Evolutionary conservation across 2,797 vertebrate genomes (phyloP), one percentile per base, ranked within the genome.

Genomic region (Tarsius wallacei): DNA sequence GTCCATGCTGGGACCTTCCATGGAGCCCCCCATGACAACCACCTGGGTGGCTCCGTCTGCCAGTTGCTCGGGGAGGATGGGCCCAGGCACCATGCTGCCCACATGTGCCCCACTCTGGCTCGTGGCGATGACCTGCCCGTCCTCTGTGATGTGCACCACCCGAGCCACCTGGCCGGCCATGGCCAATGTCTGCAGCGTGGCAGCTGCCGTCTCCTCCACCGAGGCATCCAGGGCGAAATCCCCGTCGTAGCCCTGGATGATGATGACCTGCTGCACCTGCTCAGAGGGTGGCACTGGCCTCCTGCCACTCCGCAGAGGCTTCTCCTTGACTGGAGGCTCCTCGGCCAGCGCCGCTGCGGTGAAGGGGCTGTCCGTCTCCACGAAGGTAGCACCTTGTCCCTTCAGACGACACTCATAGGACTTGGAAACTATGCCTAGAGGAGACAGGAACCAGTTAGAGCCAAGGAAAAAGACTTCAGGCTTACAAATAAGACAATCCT

Each of bases 331-430:
- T 0, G 98, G 98, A 24, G 98, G 97, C 64, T 97, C 98, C 33
- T 99, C 99, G 2, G 97, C 98, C 33, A 99, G 97, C 0, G 98
- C 94, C 17, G 98, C 98, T 0, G 98, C 98, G 0, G 98, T 98
- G 66, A 99, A 99, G 7, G 99, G 98, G 8, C 98, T 95, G 1
- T 99, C 99, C 0, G 99, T 98, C 98, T 99, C 99, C 97, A 99
- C 99, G 92, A 99, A 99, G 1, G 99, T 98, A 47, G 99, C 99
- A 15, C 99, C 99, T 96, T 99, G 99, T 57, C 99, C 99, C 98
- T 99, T 99, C 91, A 99, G 98, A 7, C 99, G 99, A 96, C 99
- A 99, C 98, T 99, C 99, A 0, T 99, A 99, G 24, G 99, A 99
- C 98, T 99, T 99, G 97, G 99, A 99, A 83, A 99, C 99, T 0